These are phyloP conservation scores for Syrmaticus mikado DNA, from an alignment of 2,113 vertebrate species.

Conservation along the genomic window DNA sequence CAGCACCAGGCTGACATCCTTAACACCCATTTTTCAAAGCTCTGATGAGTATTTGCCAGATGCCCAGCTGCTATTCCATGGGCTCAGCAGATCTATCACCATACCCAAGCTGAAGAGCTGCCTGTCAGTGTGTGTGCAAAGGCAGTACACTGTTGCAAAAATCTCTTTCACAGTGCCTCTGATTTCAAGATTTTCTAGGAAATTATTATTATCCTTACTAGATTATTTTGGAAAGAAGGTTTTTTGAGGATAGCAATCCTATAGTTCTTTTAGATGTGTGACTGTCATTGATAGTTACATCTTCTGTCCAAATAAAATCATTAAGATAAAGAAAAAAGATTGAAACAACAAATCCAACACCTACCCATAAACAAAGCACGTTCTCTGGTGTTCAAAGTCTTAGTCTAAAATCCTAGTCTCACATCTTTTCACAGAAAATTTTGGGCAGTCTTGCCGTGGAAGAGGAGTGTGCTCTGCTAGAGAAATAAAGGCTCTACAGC, in stretches of 20 bases:
- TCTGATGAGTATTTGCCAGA: background rate
- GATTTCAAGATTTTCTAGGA: background rate
- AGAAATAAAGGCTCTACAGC: background rate
- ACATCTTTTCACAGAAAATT: background rate
- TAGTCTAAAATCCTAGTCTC: background rate
- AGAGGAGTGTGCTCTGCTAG: background rate
- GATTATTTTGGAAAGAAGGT: background rate
- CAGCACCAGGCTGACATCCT: background rate
- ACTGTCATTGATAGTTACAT: background rate
- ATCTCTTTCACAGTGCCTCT: background rate
- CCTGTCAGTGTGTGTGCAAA: background rate
- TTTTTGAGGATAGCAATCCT: background rate
- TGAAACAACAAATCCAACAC: background rate
- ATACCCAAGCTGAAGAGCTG: background rate
- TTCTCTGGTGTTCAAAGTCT: background rate
- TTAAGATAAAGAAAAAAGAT: background rate
- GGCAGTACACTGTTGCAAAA: background rate
- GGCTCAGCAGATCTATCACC: background rate
- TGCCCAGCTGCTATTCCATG: background rate
- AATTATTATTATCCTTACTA: background rate
- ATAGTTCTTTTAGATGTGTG: background rate
- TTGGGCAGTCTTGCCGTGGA: background rate
- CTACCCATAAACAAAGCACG: background rate
- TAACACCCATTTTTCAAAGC: background rate
- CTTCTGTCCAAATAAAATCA: background rate